A percentile compares a stretch with the other conserved stretches of the same genome.
Conservation (phyloP, 2,888 invertebrate species). For the Protodeltote pygarga region DNA sequence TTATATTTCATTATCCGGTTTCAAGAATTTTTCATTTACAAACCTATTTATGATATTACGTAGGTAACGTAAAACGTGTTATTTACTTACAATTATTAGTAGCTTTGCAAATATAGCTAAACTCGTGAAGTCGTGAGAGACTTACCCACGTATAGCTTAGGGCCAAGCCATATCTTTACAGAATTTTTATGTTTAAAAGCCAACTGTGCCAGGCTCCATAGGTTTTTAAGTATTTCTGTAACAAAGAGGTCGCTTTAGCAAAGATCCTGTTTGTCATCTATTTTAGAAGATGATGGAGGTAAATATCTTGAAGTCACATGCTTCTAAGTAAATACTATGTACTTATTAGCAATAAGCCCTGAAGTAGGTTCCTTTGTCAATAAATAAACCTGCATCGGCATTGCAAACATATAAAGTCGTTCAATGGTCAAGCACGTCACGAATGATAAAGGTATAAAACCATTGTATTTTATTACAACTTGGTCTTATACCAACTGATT, state of each 20-base stretch:
- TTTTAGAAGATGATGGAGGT: slow-evolving; percentile 3
- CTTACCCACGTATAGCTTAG: slow-evolving; percentile 76
- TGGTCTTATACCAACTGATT: too few species aligned
- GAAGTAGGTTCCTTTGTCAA: slow-evolving; percentile 24
- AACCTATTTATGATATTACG: slow-evolving; percentile 13
- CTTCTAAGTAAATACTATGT: slow-evolving; percentile 7
- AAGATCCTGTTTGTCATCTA: slow-evolving; percentile 6
- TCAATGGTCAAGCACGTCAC: not conserved
- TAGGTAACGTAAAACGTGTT: slow-evolving; percentile 17
- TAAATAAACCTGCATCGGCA: slow-evolving; percentile 12
- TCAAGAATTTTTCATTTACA: too few species aligned
- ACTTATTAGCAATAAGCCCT: slow-evolving; percentile 12
- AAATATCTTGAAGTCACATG: slow-evolving; percentile 19
- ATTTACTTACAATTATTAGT: slow-evolving; percentile 3
- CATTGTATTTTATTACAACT: too few species aligned
- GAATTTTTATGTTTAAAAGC: slow-evolving; percentile 62
- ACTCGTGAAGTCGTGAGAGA: slow-evolving; percentile 3
- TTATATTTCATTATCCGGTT: too few species aligned
- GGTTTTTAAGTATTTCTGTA: slow-evolving; percentile 71
- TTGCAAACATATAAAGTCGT: slow-evolving; percentile 25
- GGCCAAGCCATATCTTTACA: slow-evolving; percentile 76
- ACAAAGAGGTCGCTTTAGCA: slow-evolving; percentile 26
- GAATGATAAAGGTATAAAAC: too few species aligned
- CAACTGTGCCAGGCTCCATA: slow-evolving; percentile 63
- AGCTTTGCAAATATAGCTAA: slow-evolving; percentile 3